phyloP scores from a whole-genome alignment of 2,797 vertebrate species.

The Pelodytes ibericus region DNA sequence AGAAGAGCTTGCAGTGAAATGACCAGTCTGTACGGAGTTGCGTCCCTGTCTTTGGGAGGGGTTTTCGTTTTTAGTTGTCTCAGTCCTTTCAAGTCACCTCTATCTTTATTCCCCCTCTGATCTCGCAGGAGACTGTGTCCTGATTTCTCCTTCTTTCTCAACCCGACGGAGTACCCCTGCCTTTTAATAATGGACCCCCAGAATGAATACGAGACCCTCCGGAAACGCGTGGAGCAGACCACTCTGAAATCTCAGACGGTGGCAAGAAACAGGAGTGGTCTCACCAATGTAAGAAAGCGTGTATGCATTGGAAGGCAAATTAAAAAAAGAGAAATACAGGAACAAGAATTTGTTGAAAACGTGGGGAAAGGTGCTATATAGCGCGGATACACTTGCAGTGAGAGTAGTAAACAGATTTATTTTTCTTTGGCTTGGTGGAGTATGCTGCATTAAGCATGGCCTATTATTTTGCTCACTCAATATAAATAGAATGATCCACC shows the following conservation, averaged over 20 bases:
- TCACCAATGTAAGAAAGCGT: slow-evolving; percentile 86
- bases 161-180: slow-evolving; percentile 92
- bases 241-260: slow-evolving; percentile 95
- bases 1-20: no score
- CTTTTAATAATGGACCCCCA: slow-evolving; percentile 92
- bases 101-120: background rate
- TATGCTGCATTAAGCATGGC: no score
- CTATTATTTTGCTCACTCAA: no score
- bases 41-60: no score
- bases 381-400: no score
- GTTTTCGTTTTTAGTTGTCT: no score
- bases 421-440: no score
- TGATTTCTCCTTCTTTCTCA: slow-evolving; percentile 97
- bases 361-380: no score
- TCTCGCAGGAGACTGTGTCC: slow-evolving; percentile 87
- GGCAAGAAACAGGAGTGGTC: slow-evolving; percentile 91
- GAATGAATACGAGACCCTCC: slow-evolving; percentile 94
- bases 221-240: slow-evolving; percentile 92
- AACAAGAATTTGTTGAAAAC: no score
- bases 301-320: no score
- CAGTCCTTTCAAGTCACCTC: slow-evolving; percentile 25
- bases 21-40: background rate
- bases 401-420: no score
- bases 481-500: no score
- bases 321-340: background rate